A percentile compares a stretch with the other conserved stretches of the same genome.
Evolutionary conservation across 2,797 vertebrate species (phyloP).

Genomic region (Pempheris klunzingeri): DNA sequence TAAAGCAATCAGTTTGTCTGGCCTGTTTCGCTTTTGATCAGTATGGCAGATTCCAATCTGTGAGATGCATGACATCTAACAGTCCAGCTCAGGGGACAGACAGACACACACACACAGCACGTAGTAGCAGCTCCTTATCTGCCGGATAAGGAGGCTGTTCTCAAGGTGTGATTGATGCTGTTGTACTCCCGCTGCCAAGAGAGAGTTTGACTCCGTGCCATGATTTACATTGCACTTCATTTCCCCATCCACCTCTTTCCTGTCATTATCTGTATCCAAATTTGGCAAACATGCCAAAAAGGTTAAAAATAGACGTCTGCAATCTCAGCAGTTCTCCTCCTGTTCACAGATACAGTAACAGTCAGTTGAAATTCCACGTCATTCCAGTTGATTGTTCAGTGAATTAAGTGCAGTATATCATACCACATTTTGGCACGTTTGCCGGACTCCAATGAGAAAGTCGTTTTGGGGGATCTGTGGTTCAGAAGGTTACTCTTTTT

Average conservation of each 20-base stretch:
- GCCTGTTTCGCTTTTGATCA: slow-evolving; percentile 50
- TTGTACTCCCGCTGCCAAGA: slow-evolving; percentile 34
- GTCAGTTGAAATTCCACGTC: neutral
- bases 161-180: slow-evolving; percentile 66
- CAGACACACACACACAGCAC: slow-evolving; percentile 12
- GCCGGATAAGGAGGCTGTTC: slow-evolving; percentile 45
- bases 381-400: neutral
- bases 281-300: slow-evolving; percentile 46
- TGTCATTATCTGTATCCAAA: slow-evolving; percentile 56
- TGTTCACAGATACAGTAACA: slow-evolving; percentile 6
- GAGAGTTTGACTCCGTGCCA: slow-evolving; percentile 43
- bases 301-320: slow-evolving; percentile 58
- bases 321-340: slow-evolving; percentile 53
- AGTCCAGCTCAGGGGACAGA: slow-evolving; percentile 12
- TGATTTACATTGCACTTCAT: slow-evolving; percentile 52
- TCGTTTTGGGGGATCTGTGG: neutral
- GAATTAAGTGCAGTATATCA: neutral
- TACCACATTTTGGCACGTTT: neutral
- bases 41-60: slow-evolving; percentile 32
- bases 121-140: slow-evolving; percentile 59
- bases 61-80: slow-evolving; percentile 44
- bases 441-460: neutral
- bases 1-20: slow-evolving; percentile 24
- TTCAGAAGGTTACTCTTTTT: neutral
- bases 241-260: slow-evolving; percentile 48